These are phyloP conservation scores for Trisateles emortualis DNA, from an alignment of 2,888 invertebrate genomes.

Conservation along the genomic window DNA sequence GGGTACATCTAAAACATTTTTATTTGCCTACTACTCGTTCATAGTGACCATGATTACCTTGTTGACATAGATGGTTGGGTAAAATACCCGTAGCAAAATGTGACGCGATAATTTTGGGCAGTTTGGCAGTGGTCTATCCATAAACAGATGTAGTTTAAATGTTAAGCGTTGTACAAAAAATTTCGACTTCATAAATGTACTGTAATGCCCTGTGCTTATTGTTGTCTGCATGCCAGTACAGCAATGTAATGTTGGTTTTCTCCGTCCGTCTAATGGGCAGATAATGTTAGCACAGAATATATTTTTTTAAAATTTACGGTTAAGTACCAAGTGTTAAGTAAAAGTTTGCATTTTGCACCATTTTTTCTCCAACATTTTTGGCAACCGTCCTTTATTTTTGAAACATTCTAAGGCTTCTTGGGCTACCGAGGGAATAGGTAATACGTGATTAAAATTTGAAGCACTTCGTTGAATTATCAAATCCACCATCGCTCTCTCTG, in stretches of 20 bases:
- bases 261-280: not conserved
- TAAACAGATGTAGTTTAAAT: slow-evolving; percentile 4
- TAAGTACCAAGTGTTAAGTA: slow-evolving; percentile 6
- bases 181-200: not conserved
- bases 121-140: not conserved
- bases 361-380: slow-evolving; percentile 1
- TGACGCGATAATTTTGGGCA: not conserved
- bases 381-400: slow-evolving; percentile 11
- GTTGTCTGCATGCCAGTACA: slow-evolving; percentile 3
- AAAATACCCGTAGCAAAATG: not conserved
- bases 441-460: slow-evolving; percentile 18
- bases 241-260: slow-evolving; percentile 10
- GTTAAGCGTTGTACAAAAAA: slow-evolving; percentile 4
- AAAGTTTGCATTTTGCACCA: slow-evolving; percentile 4
- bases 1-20: slow-evolving; percentile 26
- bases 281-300: slow-evolving; percentile 6
- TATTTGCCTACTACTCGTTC: slow-evolving; percentile 21
- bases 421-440: slow-evolving; percentile 9
- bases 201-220: not conserved
- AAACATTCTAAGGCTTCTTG: slow-evolving; percentile 14
- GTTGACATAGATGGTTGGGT: not conserved
- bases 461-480: slow-evolving; percentile 8
- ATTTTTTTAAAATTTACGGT: slow-evolving; percentile 10
- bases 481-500: slow-evolving; percentile 1
- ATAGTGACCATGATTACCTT: slow-evolving; percentile 8